phyloP scores from a whole-genome alignment of 2,888 invertebrate genomes.

The Lamellibrachia satsuma region DNA sequence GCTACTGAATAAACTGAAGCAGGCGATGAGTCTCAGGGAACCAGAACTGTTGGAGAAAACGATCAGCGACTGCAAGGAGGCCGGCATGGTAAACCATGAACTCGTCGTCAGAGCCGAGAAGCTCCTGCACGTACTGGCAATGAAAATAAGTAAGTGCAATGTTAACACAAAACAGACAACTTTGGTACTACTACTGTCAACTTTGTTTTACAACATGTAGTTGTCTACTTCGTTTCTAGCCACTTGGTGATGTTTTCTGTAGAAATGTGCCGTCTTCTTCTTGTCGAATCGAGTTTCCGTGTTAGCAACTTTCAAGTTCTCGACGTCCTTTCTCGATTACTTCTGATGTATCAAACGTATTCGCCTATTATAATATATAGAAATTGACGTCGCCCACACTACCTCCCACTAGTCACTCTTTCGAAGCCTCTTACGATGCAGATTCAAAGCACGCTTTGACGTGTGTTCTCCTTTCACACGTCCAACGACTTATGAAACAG shows the following conservation, averaged over 20 bases:
- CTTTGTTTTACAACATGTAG: background rate
- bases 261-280: no score
- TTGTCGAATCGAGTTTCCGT: no score
- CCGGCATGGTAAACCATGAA: constrained; percentile 25
- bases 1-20: constrained; percentile 26
- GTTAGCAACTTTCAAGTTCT: no score
- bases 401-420: no score
- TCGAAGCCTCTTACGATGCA: no score
- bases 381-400: no score
- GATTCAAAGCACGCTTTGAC: no score
- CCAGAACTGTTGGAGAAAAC: constrained; percentile 25
- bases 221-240: background rate
- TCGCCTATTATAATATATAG: no score
- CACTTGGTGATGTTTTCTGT: background rate
- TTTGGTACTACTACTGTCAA: background rate
- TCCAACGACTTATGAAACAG: background rate
- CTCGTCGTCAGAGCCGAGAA: constrained; percentile 30
- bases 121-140: constrained; percentile 27
- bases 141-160: background rate
- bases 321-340: no score
- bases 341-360: no score
- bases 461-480: no score
- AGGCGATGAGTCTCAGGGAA: constrained; percentile 30
- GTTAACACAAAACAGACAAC: background rate
- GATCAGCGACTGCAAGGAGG: constrained; percentile 28